Evolutionary conservation across 37 sponge, comb jelly and placozoan species (phyloP).

Genomic region (Mnemiopsis leidyi): DNA sequence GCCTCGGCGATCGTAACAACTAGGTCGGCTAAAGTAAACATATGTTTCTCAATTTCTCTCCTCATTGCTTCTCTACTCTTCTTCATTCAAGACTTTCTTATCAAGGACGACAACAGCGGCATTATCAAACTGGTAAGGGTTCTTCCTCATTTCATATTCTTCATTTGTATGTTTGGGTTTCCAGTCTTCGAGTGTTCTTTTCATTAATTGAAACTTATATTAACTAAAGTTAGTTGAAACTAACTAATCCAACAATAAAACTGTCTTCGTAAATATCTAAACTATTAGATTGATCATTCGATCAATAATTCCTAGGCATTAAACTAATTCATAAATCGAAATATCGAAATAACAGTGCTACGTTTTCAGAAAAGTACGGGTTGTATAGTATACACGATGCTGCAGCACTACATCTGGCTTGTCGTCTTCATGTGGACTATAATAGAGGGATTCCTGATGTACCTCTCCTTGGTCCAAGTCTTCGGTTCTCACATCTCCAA

Average conservation of each 20-base stretch:
- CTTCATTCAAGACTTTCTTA: constrained; percentile 3
- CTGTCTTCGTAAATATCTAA: too few relatives aligned
- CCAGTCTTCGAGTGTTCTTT: too few relatives aligned
- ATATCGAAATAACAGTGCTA: too few relatives aligned
- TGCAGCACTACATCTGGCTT: constrained; percentile 62
- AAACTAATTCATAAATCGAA: too few relatives aligned
- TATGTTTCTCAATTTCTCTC: constrained; percentile 42
- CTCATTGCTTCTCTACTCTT: constrained; percentile 14
- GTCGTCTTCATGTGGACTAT: constrained; percentile 48
- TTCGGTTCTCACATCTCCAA: constrained; percentile 65
- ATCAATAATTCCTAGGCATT: too few relatives aligned
- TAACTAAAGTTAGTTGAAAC: too few relatives aligned
- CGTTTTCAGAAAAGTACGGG: background rate
- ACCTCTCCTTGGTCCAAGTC: constrained; percentile 47
- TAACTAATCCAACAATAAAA: too few relatives aligned
- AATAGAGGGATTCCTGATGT: constrained; percentile 57
- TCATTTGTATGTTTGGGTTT: too few relatives aligned
- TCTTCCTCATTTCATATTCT: background rate
- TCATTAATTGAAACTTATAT: too few relatives aligned
- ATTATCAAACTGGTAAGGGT: constrained; percentile 39
- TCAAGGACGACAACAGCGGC: constrained; percentile 24
- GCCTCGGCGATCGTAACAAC: background rate
- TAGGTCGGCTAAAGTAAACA: constrained; percentile 49
- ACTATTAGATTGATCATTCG: too few relatives aligned
- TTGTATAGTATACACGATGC: constrained; percentile 48